Conservation (phyloP, 2,888 invertebrate genomes). For the Clitarchus hookeri region DNA sequence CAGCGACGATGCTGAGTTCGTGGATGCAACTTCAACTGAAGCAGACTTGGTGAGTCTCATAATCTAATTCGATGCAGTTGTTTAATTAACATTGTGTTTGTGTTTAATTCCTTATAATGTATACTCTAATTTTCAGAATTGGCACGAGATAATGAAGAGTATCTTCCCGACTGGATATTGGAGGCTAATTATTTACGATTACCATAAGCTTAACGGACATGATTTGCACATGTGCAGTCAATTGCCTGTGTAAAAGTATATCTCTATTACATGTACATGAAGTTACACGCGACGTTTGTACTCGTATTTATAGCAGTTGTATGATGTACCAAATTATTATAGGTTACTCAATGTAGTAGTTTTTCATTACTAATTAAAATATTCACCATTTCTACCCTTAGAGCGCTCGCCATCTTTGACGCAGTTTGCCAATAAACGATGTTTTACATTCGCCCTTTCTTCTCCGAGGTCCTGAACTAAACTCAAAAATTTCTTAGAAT, state of each 20-base stretch:
- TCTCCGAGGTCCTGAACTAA: not conserved
- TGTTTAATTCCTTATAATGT: not conserved
- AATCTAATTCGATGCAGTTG: not conserved
- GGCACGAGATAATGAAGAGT: not conserved
- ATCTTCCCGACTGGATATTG: not conserved
- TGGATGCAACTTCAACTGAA: conserved; percentile 16
- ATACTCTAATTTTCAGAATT: not conserved
- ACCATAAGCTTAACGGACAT: not conserved
- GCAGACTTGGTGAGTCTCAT: not conserved
- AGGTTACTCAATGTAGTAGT: not conserved
- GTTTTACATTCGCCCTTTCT: not conserved
- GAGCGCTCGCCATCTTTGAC: not conserved
- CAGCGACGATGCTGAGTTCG: not conserved
- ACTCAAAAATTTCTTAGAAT: too few relatives aligned
- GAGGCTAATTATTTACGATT: not conserved
- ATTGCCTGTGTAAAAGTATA: not conserved
- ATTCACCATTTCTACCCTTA: not conserved
- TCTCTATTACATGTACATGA: not conserved
- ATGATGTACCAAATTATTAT: too few relatives aligned
- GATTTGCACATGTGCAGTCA: not conserved
- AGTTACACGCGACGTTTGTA: not conserved
- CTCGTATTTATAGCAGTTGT: not conserved
- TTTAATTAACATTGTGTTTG: not conserved
- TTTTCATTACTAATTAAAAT: not conserved
- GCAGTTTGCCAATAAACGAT: not conserved